Evolutionary conservation across 1,140 invertebrate genomes (phyloP).

Genomic region (Leptinotarsa undecemlineata): DNA sequence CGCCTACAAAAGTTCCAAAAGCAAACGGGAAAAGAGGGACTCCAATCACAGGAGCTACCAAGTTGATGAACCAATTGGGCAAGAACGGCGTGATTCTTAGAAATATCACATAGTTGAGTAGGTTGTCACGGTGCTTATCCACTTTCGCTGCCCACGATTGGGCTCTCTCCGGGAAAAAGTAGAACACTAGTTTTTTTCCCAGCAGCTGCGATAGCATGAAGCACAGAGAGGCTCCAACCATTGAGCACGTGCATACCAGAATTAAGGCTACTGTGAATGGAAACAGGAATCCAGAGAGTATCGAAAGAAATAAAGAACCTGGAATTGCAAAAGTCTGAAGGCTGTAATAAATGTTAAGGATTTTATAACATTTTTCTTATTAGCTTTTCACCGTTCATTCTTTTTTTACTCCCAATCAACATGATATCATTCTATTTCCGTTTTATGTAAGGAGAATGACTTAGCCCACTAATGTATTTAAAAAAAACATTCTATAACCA

Average conservation of each 20-base stretch:
- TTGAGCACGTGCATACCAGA: slow-evolving; percentile 95
- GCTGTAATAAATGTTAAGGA: slow-evolving; percentile 59
- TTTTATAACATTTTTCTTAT: slow-evolving; percentile 1
- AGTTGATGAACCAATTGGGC: slow-evolving; percentile 99
- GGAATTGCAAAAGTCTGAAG: slow-evolving; percentile 99
- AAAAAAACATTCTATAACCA: too few relatives aligned
- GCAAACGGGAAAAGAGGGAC: slow-evolving; percentile 93
- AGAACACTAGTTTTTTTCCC: slow-evolving; percentile 81
- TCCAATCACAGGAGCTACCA: slow-evolving; percentile 94
- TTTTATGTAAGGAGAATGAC: too few relatives aligned
- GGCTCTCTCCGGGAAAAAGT: slow-evolving; percentile 88
- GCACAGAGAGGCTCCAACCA: slow-evolving; percentile 92
- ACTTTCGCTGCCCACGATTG: slow-evolving; percentile 84
- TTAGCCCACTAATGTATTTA: too few relatives aligned
- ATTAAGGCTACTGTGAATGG: slow-evolving; percentile 87
- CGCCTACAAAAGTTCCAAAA: slow-evolving; percentile 90
- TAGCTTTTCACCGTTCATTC: too few relatives aligned
- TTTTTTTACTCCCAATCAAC: too few relatives aligned
- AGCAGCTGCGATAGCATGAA: slow-evolving; percentile 90
- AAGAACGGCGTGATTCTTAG: slow-evolving; percentile 95
- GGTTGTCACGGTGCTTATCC: slow-evolving; percentile 81
- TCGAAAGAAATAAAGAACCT: slow-evolving; percentile 96
- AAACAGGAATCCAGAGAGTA: slow-evolving; percentile 96
- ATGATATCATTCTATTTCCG: too few relatives aligned
- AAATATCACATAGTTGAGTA: slow-evolving; percentile 97